Evolutionary conservation across 2,113 vertebrate species (phyloP).

Genomic region (Macrotus californicus): DNA sequence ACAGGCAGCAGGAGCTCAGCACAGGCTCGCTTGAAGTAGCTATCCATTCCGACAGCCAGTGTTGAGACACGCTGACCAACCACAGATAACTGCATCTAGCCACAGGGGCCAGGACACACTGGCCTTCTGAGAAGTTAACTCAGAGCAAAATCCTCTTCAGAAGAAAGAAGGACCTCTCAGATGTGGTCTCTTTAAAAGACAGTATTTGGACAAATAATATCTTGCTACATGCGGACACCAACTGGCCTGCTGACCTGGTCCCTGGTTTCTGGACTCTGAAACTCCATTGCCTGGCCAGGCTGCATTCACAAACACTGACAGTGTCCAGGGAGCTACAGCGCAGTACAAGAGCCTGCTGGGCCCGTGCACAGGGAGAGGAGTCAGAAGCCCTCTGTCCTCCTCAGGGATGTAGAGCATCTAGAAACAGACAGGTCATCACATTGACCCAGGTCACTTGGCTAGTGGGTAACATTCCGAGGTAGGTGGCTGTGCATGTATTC

Average conservation of each 20-base stretch:
- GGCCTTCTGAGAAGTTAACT: neutral
- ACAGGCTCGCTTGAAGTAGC: neutral
- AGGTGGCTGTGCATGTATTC: fast-evolving
- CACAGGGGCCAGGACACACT: neutral
- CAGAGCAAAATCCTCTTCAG: neutral
- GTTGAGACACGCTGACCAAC: fast-evolving
- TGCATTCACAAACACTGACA: fast-evolving
- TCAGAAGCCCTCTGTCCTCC: fast-evolving
- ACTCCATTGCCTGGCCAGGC: neutral
- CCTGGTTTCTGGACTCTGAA: neutral
- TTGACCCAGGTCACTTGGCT: fast-evolving
- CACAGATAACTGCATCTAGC: fast-evolving
- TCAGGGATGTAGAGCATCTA: fast-evolving
- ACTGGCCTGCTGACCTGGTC: fast-evolving
- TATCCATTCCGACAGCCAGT: too few species aligned
- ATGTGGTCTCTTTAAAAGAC: neutral
- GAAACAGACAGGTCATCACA: fast-evolving
- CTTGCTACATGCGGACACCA: fast-evolving
- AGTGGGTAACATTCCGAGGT: fast-evolving
- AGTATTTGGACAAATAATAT: neutral
- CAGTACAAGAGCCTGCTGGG: neutral
- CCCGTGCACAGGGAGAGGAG: fast-evolving
- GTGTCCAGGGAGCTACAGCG: neutral
- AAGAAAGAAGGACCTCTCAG: neutral
- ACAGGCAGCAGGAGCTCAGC: neutral